phyloP scores from a whole-genome alignment of 2,113 vertebrate species.

The Australoheros scitulus region DNA sequence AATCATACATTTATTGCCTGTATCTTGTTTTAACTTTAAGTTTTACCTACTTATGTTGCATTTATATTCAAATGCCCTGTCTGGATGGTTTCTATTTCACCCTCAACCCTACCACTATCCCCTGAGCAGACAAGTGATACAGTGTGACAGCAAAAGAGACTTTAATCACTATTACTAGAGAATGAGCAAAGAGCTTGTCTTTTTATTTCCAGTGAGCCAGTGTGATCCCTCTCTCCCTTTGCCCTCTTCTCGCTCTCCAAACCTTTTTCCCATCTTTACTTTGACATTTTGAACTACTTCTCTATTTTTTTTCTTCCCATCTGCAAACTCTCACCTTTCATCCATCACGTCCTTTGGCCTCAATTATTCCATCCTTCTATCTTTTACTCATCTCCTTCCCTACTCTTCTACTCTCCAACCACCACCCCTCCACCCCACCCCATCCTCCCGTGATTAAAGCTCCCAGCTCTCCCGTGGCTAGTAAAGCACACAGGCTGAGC shows the following conservation, averaged over 20 bases:
- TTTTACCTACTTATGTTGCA: not conserved
- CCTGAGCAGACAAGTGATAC: not conserved
- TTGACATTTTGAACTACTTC: constrained; percentile 39
- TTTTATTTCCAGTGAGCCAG: constrained; percentile 41
- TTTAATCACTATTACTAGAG: constrained; percentile 71
- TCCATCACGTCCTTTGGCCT: constrained; percentile 59
- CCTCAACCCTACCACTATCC: not conserved
- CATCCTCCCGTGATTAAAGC: constrained; percentile 51
- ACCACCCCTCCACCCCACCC: not conserved
- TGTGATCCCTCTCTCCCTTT: constrained; percentile 30
- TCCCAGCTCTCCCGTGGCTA: constrained; percentile 45
- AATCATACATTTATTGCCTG: not conserved
- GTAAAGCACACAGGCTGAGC: constrained; percentile 60
- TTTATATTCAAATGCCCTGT: not conserved
- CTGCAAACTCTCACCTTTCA: constrained; percentile 63
- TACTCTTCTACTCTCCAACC: not conserved
- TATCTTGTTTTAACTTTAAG: not conserved
- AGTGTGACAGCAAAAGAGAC: constrained; percentile 54
- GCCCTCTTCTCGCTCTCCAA: constrained; percentile 24
- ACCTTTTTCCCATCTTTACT: constrained; percentile 24
- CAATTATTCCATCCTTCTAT: constrained; percentile 65
- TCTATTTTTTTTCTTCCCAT: constrained; percentile 29
- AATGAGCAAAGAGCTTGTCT: constrained; percentile 42
- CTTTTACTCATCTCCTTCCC: constrained; percentile 51
- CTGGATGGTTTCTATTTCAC: constrained; percentile 1